Evolutionary conservation across 2,888 invertebrate genomes (phyloP).

Genomic region (Plusia festucae): DNA sequence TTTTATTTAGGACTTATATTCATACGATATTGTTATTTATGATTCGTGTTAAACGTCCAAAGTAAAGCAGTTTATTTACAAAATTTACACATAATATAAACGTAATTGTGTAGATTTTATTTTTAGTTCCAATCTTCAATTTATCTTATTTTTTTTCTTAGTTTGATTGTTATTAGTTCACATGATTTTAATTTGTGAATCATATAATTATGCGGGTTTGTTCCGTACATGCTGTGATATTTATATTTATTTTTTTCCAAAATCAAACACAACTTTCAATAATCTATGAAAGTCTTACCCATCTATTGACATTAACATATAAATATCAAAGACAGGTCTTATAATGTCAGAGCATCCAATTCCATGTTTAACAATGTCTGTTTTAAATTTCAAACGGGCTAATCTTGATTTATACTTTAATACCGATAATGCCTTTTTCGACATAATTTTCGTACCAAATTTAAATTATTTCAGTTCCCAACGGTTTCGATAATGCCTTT

Average conservation of each 20-base stretch:
- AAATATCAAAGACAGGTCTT: background rate
- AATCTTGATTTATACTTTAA: slow-evolving; percentile 3
- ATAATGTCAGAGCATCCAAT: background rate
- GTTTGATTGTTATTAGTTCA: too few species aligned
- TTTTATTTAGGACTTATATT: background rate
- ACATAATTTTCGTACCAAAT: background rate
- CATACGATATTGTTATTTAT: background rate
- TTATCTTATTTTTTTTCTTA: too few species aligned
- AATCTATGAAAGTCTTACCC: background rate
- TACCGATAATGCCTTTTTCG: slow-evolving; percentile 5
- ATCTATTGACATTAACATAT: background rate
- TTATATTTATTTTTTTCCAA: too few species aligned
- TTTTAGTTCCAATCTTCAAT: too few species aligned
- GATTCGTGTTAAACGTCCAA: background rate
- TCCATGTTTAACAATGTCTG: background rate
- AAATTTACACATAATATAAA: too few species aligned
- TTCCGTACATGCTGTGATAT: too few species aligned
- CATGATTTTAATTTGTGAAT: too few species aligned
- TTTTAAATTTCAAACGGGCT: background rate
- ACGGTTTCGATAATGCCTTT: background rate
- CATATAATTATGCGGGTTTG: too few species aligned
- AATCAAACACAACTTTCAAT: too few species aligned
- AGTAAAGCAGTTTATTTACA: background rate
- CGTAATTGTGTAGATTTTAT: too few species aligned
- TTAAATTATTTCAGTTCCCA: slow-evolving; percentile 1